Evolutionary conservation across 2,888 invertebrate species (phyloP), one percentile per base, ranked within the genome.

Genomic region (Xestia rhomboidea): DNA sequence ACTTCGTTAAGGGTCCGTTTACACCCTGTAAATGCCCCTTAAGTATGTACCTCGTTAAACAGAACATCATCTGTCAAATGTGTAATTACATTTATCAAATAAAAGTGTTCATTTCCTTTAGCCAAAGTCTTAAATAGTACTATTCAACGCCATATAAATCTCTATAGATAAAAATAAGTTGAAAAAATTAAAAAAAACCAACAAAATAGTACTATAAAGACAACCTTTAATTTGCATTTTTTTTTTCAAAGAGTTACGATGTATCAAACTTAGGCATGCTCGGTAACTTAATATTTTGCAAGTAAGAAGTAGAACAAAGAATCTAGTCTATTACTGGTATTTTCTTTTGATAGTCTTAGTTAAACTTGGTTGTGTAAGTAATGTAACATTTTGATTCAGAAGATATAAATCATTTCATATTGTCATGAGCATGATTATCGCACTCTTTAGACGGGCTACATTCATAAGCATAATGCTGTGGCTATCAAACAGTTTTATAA

Each of bases 391-490:
- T 60, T 62, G 8, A 78, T 72, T 60, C 49, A 44, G 44, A 86
- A 73, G 64, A 73, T 84, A 77, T 44, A 75, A 64, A 80, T 79
- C 46, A 85, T 83, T 66, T 38, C n/a, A 24, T 75, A 76, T 71
- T 85, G 79, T 84, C 74, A 82, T 87, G 82, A 83, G 87, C 87
- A 88, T 88, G 87, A 79, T 79, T 82, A 87, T 82, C 70, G 84
- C 87, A 87, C 87, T 81, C 82, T 77, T 84, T 85, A 82, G 70
- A 75, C 75, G 13, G 74, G 57, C 73, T 70, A 66, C 66, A 69
- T 70, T 76, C 79, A 80, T 77, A 80, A 77, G 82, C 77, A 83
- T 87, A 88, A 88, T 88, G 81, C 77, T 80, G 44, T 57, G 49
- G 54, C 66, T 68, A 77, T 63, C 76, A 66, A 69, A 27, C 5